Evolutionary conservation across 2,797 vertebrate genomes (phyloP).

Genomic region (Pygocentrus nattereri): DNA sequence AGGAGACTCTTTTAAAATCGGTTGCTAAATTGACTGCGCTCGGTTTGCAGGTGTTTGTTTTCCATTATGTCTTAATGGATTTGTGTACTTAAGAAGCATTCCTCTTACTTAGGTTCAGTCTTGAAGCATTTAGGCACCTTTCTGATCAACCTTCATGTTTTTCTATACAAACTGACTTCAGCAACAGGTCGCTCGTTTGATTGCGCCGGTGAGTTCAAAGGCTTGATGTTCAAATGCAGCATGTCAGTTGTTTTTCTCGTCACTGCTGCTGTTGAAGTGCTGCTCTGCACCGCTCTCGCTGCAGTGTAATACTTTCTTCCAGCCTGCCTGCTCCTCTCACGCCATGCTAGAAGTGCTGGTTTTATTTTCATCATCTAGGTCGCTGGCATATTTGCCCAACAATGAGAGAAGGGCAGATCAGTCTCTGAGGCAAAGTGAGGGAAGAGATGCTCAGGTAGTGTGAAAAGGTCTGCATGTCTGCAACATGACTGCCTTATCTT

Average conservation of each 20-base stretch:
- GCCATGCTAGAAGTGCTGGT: conserved; percentile 63
- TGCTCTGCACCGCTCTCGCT: conserved; percentile 31
- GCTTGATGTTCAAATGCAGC: not conserved
- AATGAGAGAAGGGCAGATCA: conserved; percentile 74
- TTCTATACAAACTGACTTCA: not conserved
- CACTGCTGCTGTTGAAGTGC: not conserved
- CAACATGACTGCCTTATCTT: not conserved
- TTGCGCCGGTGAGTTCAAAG: not conserved
- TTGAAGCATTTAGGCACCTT: not conserved
- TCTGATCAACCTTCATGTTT: conserved; percentile 17
- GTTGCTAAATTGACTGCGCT: not conserved
- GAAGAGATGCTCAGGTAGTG: conserved; percentile 19
- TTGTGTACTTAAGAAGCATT: not conserved
- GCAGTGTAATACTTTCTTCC: conserved; percentile 61
- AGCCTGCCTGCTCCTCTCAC: conserved; percentile 57
- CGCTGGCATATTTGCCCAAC: conserved; percentile 71
- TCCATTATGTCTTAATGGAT: not conserved
- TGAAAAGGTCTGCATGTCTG: not conserved
- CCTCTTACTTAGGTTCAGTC: not conserved
- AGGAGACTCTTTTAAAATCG: not conserved
- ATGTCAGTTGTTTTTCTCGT: not conserved
- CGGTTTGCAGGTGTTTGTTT: not conserved
- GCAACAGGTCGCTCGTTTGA: conserved; percentile 21
- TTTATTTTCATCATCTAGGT: conserved; percentile 86
- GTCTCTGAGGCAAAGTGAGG: conserved; percentile 39